phyloP scores from a whole-genome alignment of 2,888 invertebrate species.

The Diachrysia chrysitis region DNA sequence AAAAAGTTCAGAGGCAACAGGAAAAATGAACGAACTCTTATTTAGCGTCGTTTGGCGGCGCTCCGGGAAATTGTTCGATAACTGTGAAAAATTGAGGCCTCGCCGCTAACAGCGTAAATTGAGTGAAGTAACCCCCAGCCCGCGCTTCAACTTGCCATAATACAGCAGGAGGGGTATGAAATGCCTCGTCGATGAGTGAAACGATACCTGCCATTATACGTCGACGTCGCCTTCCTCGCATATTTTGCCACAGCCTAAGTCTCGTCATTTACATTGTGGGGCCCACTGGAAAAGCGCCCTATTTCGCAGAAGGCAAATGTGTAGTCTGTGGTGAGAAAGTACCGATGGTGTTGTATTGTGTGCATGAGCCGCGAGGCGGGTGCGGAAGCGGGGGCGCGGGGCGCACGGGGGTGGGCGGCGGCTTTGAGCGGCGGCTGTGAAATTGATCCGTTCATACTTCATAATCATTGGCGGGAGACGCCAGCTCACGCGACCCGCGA shows the following conservation, averaged over 20 bases:
- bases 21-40: slow-evolving; percentile 73
- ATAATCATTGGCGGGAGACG: slow-evolving; percentile 76
- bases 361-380: slow-evolving; percentile 36
- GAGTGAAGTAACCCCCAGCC: slow-evolving; percentile 76
- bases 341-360: slow-evolving; percentile 44
- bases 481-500: slow-evolving; percentile 51
- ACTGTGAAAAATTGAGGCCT: slow-evolving; percentile 83
- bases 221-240: slow-evolving; percentile 46
- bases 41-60: slow-evolving; percentile 73
- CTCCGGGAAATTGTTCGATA: slow-evolving; percentile 78
- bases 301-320: slow-evolving; percentile 27
- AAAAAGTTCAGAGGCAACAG: slow-evolving; percentile 54
- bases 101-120: slow-evolving; percentile 83
- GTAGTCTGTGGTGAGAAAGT: slow-evolving; percentile 57
- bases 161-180: slow-evolving; percentile 52
- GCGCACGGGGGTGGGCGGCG: slow-evolving; percentile 58
- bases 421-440: slow-evolving; percentile 73
- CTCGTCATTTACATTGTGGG: slow-evolving; percentile 11
- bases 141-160: slow-evolving; percentile 46
- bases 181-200: slow-evolving; percentile 56
- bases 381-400: slow-evolving; percentile 9
- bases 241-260: slow-evolving; percentile 52
- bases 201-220: slow-evolving; percentile 60
- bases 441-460: slow-evolving; percentile 82
- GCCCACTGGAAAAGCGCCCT: slow-evolving; percentile 17